Evolutionary conservation across 2,797 vertebrate species (phyloP).

Genomic region (Chiropotes sagulatus): DNA sequence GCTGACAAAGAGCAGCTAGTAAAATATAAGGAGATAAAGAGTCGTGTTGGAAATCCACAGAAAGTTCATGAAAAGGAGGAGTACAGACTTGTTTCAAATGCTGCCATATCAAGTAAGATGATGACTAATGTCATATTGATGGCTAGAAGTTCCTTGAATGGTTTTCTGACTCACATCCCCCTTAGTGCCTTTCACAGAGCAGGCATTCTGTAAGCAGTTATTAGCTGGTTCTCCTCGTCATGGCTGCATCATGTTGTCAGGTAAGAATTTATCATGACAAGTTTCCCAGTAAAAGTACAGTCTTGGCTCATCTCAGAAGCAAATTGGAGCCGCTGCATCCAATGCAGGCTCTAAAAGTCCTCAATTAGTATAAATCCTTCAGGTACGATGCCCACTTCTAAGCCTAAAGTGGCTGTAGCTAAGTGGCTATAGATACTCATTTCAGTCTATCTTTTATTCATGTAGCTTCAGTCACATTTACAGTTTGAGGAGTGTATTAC

Average conservation of each 20-base stretch:
- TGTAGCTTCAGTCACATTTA: constrained; percentile 60
- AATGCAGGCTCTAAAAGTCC: constrained; percentile 39
- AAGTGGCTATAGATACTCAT: constrained; percentile 69
- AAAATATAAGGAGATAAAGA: background rate
- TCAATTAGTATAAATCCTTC: constrained; percentile 74
- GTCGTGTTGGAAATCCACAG: background rate
- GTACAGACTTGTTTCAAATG: background rate
- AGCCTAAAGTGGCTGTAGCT: constrained; percentile 54
- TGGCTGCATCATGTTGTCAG: background rate
- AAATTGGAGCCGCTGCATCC: constrained; percentile 23
- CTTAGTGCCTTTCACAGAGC: background rate
- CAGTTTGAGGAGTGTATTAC: constrained; percentile 64
- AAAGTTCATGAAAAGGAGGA: background rate
- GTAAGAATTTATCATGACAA: constrained; percentile 38
- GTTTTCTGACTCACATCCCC: background rate
- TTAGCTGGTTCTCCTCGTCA: background rate
- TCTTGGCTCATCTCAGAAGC: constrained; percentile 18
- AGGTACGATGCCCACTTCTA: constrained; percentile 38
- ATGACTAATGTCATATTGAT: background rate
- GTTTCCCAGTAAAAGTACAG: constrained; percentile 7
- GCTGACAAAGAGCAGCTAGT: rapidly evolving
- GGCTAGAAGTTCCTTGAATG: background rate
- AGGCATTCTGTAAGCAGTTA: background rate
- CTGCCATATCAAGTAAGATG: background rate
- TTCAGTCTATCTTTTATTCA: constrained; percentile 73